Conservation (phyloP, 2,113 vertebrate species). For the Melanerpes aurifrons region DNA sequence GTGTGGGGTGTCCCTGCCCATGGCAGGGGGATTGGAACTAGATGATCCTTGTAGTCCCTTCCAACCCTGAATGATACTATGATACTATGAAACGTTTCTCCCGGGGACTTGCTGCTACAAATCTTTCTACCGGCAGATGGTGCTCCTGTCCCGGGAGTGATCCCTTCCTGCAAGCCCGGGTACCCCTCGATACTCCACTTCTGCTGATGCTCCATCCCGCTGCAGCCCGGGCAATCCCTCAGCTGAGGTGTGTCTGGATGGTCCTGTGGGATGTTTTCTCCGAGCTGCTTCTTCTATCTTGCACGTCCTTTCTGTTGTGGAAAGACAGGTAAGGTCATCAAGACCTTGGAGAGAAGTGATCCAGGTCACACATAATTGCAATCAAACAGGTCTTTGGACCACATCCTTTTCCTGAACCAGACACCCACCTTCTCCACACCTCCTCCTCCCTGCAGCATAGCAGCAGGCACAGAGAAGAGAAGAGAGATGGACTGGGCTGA, state of each 20-base stretch:
- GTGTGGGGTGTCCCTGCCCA: too few relatives aligned
- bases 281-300: neutral
- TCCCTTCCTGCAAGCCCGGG: neutral
- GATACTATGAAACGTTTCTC: accelerated
- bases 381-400: neutral
- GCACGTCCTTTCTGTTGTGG: accelerated
- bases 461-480: neutral
- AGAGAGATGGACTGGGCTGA: neutral
- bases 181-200: accelerated
- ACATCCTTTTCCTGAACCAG: neutral
- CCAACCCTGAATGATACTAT: too few relatives aligned
- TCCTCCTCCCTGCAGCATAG: neutral
- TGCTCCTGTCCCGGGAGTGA: slow-evolving; percentile 40
- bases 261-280: neutral
- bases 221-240: neutral
- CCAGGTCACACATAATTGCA: neutral
- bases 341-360: neutral
- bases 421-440: neutral
- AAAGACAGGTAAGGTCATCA: neutral
- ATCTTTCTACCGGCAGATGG: slow-evolving; percentile 52
- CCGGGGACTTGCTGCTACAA: neutral
- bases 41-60: too few relatives aligned
- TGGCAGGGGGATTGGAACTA: too few relatives aligned
- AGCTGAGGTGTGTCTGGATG: neutral
- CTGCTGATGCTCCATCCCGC: neutral